Base-by-base conservation (phyloP, 2,797 vertebrate genomes). In the Chelmon rostratus region DNA sequence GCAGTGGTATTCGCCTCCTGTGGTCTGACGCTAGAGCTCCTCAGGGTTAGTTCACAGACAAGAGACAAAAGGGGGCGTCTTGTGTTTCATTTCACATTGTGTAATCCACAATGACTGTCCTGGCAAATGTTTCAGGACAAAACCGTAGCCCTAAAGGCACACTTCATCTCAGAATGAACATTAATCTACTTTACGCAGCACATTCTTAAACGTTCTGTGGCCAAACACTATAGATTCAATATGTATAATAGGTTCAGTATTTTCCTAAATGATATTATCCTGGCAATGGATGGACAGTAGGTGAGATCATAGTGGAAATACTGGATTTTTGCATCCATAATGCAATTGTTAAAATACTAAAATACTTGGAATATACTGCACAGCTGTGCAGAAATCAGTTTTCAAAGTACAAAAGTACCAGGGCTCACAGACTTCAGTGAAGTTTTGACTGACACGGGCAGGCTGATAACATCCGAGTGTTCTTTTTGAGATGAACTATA, bases 121-220 rank as follows among this genome's bases (percentile, higher is more conserved):
- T 12, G 66, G 40, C 23, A 68, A 68, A 54, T 40, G 68, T 59
- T 64, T 74, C 18, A 70, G 11, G 18, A 54, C 53, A 56, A 25
- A 68, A 79, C 12, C 40, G 10, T 49, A 50, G 13, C 61, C 59
- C 73, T 65, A 33, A 80, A 84, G 40, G 67, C 61, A 78, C 68
- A 73, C 52, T 68, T 79, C 61, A 35, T 23, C 62, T 42, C 53
- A 70, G 56, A 78, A 76, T 57, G 2, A 76, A 73, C 44, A 73
- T 47, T 2, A 31, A 64, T 58, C 15, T 56, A 68, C 38, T 37
- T 62, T 18, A 64, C 21, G 2, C 47, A 75, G 61, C 15, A 54
- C 49, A 21, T 56, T 69, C 9, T 37, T 42, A 47, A 38, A 57
- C 25, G 52, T 53, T 65, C 44, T 37, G 23, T 58, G 37, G n/a